phyloP scores from a whole-genome alignment of 2,797 vertebrate genomes.

The Sarcophilus harrisii region DNA sequence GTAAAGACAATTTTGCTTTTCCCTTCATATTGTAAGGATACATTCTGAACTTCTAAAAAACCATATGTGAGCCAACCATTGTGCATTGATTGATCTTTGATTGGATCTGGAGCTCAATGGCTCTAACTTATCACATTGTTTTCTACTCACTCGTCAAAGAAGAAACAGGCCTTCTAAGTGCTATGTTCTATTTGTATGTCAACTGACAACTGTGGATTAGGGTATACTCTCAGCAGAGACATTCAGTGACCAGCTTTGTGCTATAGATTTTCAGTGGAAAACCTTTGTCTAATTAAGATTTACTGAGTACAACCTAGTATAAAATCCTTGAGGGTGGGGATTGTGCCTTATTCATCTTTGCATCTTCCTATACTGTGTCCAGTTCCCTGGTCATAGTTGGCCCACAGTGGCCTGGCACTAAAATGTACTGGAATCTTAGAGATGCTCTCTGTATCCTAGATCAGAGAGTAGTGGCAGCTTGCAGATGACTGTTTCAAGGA shows the following conservation, averaged over 20 bases:
- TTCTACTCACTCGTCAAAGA: neutral
- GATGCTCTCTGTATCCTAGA: neutral
- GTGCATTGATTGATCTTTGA: neutral
- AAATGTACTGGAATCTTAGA: neutral
- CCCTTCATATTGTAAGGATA: neutral
- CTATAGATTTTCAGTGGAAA: neutral
- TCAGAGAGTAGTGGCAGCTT: constrained; percentile 17
- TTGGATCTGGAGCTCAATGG: neutral
- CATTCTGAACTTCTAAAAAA: neutral
- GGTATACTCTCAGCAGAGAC: neutral
- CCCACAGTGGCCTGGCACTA: neutral
- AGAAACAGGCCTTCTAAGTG: neutral
- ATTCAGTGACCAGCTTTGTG: neutral
- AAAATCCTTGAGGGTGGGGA: neutral
- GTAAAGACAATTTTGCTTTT: neutral
- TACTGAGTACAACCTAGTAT: neutral
- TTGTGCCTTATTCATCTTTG: no score
- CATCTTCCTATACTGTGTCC: neutral
- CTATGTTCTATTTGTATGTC: neutral
- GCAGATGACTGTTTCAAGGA: neutral
- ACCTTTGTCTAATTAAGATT: neutral
- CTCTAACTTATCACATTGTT: neutral
- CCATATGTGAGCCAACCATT: neutral
- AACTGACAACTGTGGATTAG: neutral
- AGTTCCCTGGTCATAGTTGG: neutral